Percentiles rank a stretch among this genome's conserved stretches.
These are phyloP conservation scores for Indicator indicator DNA, from an alignment of 2,113 vertebrate species.

Conservation along the genomic window DNA sequence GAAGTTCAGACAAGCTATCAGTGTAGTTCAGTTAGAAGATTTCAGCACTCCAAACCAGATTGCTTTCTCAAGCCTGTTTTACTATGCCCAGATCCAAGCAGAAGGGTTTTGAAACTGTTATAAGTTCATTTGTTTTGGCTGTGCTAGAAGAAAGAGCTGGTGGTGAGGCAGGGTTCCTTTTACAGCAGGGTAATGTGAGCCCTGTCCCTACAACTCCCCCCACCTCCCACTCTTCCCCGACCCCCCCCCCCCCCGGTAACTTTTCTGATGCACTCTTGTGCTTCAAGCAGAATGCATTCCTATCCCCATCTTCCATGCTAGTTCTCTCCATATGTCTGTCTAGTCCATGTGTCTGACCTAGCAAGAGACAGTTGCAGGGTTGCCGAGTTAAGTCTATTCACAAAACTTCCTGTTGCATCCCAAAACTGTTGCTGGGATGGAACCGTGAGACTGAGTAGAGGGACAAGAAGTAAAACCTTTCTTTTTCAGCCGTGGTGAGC, in stretches of 20 bases:
- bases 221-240: no score
- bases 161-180: neutral
- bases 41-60: neutral
- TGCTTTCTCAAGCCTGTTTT: neutral
- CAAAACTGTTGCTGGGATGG: neutral
- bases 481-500: neutral
- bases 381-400: neutral
- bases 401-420: neutral
- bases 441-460: neutral
- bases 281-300: neutral
- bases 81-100: neutral
- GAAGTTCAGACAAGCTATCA: neutral
- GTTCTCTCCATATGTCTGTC: neutral
- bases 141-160: neutral
- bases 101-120: neutral
- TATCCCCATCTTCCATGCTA: neutral
- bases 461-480: neutral
- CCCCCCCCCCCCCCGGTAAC: no score
- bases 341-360: neutral
- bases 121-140: accelerated
- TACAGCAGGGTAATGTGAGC: no score
- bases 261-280: neutral
- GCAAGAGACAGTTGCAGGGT: neutral
- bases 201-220: no score
- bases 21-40: neutral